phyloP scores from a whole-genome alignment of 2,113 vertebrate genomes.

The Vanacampus margaritifer region DNA sequence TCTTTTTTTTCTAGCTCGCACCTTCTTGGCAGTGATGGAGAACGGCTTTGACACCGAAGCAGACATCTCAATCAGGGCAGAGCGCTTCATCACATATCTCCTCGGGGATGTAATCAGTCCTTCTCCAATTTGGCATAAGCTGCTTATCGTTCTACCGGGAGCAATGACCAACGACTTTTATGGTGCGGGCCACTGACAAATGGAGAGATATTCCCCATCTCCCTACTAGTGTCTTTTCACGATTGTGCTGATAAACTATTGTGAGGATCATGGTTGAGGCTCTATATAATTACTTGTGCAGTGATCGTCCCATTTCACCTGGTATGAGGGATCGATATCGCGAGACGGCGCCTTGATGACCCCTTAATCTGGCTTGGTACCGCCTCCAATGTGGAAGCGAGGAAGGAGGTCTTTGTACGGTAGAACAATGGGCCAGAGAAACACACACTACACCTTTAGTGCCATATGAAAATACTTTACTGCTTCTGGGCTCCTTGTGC shows the following conservation, averaged over 20 bases:
- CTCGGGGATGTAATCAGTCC: slow-evolving; percentile 60
- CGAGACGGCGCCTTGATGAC: slow-evolving; percentile 47
- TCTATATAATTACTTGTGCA: slow-evolving; percentile 63
- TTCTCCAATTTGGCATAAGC: slow-evolving; percentile 58
- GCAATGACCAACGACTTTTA: slow-evolving; percentile 62
- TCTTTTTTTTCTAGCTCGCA: not conserved
- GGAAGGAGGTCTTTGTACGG: not conserved
- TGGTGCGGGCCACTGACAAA: slow-evolving; percentile 60
- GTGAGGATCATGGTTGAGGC: slow-evolving; percentile 33
- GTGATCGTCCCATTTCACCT: slow-evolving; percentile 52
- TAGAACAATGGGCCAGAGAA: not conserved
- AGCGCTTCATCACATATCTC: slow-evolving; percentile 52
- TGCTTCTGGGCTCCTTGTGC: no score
- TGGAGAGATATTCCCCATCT: slow-evolving; percentile 40
- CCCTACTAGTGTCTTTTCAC: slow-evolving; percentile 64
- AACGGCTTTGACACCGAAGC: slow-evolving; percentile 21
- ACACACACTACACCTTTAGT: not conserved
- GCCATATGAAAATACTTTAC: not conserved
- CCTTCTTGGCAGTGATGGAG: slow-evolving; percentile 23
- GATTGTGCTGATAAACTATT: slow-evolving; percentile 54
- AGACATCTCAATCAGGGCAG: slow-evolving; percentile 32
- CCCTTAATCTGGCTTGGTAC: slow-evolving; percentile 51
- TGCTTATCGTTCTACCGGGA: slow-evolving; percentile 61
- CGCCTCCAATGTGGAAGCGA: slow-evolving; percentile 7
- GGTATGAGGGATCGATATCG: slow-evolving; percentile 56